Base-by-base conservation (phyloP, 2,888 invertebrate genomes). In the Lumbricus terrestris region DNA sequence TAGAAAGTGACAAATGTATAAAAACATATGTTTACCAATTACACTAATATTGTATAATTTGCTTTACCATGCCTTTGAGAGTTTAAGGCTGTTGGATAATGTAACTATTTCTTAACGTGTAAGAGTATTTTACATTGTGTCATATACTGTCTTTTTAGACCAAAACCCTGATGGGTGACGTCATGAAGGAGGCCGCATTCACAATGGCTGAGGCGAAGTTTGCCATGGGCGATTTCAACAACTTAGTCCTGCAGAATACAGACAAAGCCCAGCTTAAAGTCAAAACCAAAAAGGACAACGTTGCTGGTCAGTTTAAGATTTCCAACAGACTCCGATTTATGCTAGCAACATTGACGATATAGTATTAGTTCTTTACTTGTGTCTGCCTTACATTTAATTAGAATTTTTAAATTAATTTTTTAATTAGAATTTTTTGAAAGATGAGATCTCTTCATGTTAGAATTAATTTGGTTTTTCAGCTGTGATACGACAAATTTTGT, bases 161-260 rank as follows among this genome's bases (percentile, higher is more conserved):
- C 42, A 99, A 99, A 96, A 97, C 97, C 90, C 96, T 98, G 93
- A 99, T 99, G 98, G 98, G 98, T 91, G 99, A 99, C 94, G 98
- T 99, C 89, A 99, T 99, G 99, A 99, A 99, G 95, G 98, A 99
- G 34, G 99, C 99, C 89, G 98, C 99, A 1, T 99, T 99, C 95
- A 99, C 99, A 4, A 95, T 99, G 92, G 99, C 99, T 0, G 99
- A 99, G 95, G 99, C 99, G 13, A 99, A 99, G 95, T 99, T 99
- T 95, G 97, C 99, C 0, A 98, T 98, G 40, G 99, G 99, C 91
- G 99, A 99, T 94, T 98, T 99, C 95, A 99, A 98, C 95, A 99
- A 99, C 95, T 98, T 98, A 92, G 99, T 99, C 37, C 96, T 99
- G 90, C 99, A 99, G 95, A 99, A 99, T 94, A 99, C 99, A 29